Base-by-base conservation (phyloP, 2,888 invertebrate species). In the Chesias legatella region DNA sequence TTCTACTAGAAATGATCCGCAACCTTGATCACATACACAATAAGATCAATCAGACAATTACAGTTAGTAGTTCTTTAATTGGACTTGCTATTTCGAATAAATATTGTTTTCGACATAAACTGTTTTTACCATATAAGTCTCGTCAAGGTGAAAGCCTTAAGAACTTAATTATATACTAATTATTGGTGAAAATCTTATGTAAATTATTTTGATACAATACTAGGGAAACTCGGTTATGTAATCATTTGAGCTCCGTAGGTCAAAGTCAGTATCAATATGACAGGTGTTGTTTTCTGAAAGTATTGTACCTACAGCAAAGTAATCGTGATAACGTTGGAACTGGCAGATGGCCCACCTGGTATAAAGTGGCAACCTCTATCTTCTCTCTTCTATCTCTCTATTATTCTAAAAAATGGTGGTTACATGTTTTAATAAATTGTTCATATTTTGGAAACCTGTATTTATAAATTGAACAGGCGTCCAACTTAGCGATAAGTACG, bases 31-130 rank as follows among this genome's bases (percentile, higher is more conserved):
- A 17, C 13, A 17, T 17, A 17, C 35, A 35, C 22, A 17, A 23
- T 28, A 35, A 11, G 27, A 28, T 35, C 34, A 28, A 35, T 17
- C 13, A 17, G 1, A 34, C 33, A 27, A 34, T 36, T 25, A 34
- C 13, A 33, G 35, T 32, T 73, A 45, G 58, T 4, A 73, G 73
- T 20, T 46, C 9, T 45, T 31, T 48, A 43, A 51, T 49, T 48
- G 44, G 5, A 17, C 3, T 17, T 17, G 13, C 5, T 17, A 17
- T 17, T n/a, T n/a, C n/a, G n/a, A n/a, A 17, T 17, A 3, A 17
- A 17, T 17, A 3, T 17, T 17, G 2, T 17, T 17, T 17, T 17
- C 25, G 35, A 36, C 45, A 47, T 39, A 13, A 34, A n/a, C n/a
- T n/a, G n/a, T 44, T 43, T 13, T 43, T 39, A 20, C 33, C 43